Percentiles rank a stretch among this genome's conserved stretches.
Conservation (phyloP, 2,113 vertebrate species). For the Odocoileus virginianus region DNA sequence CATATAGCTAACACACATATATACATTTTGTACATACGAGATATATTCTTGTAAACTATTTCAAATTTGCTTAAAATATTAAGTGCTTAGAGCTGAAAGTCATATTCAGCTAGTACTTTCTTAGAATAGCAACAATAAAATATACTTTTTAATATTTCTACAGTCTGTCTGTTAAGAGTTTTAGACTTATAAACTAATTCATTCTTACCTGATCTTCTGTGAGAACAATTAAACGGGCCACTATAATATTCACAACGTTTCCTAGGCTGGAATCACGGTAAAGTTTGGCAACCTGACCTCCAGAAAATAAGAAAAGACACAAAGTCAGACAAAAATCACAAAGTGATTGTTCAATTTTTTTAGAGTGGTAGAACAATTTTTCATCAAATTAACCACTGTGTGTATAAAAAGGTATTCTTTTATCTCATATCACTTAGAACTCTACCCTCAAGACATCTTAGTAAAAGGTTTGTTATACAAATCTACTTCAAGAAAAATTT, state of each 20-base stretch:
- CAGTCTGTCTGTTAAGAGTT: constrained; percentile 31
- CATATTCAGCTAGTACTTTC: constrained; percentile 66
- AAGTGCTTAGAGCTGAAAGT: constrained; percentile 53
- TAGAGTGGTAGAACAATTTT: constrained; percentile 1
- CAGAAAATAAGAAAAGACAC: constrained; percentile 99
- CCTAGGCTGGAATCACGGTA: constrained; percentile 99
- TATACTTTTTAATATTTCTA: neutral
- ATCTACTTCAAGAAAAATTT: constrained; percentile 34
- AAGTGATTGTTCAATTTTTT: neutral
- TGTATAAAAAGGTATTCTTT: neutral
- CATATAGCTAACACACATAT: constrained; percentile 56
- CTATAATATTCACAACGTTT: constrained; percentile 99
- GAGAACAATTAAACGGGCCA: constrained; percentile 96
- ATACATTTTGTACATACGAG: constrained; percentile 48
- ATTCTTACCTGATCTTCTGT: constrained; percentile 97
- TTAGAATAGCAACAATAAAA: constrained; percentile 56
- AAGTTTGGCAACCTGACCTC: constrained; percentile 99
- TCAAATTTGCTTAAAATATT: constrained; percentile 68
- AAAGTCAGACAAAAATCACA: constrained; percentile 96
- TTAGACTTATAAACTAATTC: constrained; percentile 51
- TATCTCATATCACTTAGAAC: neutral
- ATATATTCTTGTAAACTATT: constrained; percentile 60
- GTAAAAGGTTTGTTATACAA: neutral
- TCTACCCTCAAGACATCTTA: neutral
- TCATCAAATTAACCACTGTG: neutral